Base-by-base conservation (phyloP, 2,888 invertebrate species). In the Hemicrepidius hirtus region DNA sequence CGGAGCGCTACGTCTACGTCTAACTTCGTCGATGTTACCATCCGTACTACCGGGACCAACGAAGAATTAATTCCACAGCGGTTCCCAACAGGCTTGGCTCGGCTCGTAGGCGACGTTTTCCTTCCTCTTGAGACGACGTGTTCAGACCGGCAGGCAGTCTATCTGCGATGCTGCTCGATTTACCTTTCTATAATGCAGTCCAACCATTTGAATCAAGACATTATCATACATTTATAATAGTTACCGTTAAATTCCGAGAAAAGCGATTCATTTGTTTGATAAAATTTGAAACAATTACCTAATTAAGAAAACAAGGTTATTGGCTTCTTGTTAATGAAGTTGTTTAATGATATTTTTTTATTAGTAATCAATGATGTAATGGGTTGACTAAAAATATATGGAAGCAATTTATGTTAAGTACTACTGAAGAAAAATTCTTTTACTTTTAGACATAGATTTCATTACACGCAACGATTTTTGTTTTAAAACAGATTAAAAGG, bases 11-110 rank as follows among this genome's bases (percentile, higher is more conserved):
- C 18, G 21, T 55, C 16, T 35, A 73, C 69, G 66, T 49, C 49
- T 24, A 24, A 5, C 40, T 40, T 13, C 28, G 2, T 20, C 73
- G 65, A 59, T 35, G 69, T 64, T 60, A 73, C 60, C 64, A 73
- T 68, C 69, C 37, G 40, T 55, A 71, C 71, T 71, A 67, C 55
- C 63, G 59, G 20, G 40, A 57, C 55, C 13, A 32, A 24, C 12
- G 63, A 65, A 65, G 64, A 65, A 65, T 7, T 65, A 32, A n/a
- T 10, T 53, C 35, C 12, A 7, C 37, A 50, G 64, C 64, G 32
- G 64, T 65, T 40, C 64, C 20, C 64, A 65, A 65, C 64, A 16
- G 20, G 37, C 18, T 62, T 64, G 69, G 62, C 62, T 68, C 68
- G 62, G 35, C 49, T 60, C 60, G 16, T 37, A 55, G 63, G 69